These are phyloP conservation scores for Tortrix viridana DNA, from an alignment of 2,888 invertebrate species.

Conservation along the genomic window DNA sequence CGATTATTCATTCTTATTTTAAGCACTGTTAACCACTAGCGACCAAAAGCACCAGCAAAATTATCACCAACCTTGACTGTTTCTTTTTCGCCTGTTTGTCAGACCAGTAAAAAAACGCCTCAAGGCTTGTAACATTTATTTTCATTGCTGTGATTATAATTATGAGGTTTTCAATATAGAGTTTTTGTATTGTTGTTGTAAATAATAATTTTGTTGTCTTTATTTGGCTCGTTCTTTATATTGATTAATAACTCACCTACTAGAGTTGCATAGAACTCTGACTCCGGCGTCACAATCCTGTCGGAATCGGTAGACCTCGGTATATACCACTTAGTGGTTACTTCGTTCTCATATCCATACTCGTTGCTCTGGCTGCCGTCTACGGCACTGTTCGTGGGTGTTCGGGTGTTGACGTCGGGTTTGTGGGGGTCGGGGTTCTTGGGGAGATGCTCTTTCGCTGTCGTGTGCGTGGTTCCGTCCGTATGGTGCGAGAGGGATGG, in stretches of 20 bases:
- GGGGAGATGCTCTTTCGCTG: constrained; percentile 78
- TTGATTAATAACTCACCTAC: constrained; percentile 63
- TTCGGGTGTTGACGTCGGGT: constrained; percentile 66
- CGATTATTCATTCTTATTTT: no score
- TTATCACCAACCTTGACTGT: no score
- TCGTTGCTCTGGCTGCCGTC: constrained; percentile 45
- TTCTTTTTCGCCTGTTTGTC: no score
- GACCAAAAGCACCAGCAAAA: no score
- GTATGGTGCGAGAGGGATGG: constrained; percentile 63
- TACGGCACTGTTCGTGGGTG: constrained; percentile 61
- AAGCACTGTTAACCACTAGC: no score
- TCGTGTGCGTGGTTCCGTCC: constrained; percentile 71
- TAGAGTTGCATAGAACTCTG: constrained; percentile 78
- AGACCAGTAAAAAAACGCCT: no score
- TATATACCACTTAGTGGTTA: constrained; percentile 77
- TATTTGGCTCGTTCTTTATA: neutral
- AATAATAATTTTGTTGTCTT: no score
- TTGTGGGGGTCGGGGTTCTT: constrained; percentile 68
- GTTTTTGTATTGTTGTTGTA: no score
- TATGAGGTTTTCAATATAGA: no score
- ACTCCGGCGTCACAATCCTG: constrained; percentile 76
- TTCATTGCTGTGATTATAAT: no score
- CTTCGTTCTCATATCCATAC: constrained; percentile 72
- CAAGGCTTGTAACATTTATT: no score
- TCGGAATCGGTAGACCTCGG: constrained; percentile 74